Conservation (phyloP, 2,888 invertebrate genomes). For the Anodontia alba region DNA sequence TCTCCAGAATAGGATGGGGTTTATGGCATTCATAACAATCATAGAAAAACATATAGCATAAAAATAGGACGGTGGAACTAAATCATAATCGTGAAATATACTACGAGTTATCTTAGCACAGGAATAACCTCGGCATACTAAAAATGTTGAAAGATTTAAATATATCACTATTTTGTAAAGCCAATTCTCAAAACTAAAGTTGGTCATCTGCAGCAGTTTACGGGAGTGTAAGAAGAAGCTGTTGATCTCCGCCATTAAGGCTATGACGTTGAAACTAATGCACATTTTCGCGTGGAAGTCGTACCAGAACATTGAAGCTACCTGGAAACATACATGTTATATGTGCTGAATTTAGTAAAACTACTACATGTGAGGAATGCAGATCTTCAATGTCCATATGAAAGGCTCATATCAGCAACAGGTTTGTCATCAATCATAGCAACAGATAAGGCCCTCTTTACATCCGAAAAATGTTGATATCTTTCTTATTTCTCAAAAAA, state of each 20-base stretch:
- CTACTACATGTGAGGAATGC: no score
- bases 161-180: conserved; percentile 75
- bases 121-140: conserved; percentile 76
- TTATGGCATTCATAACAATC: conserved; percentile 79
- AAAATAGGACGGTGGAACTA: conserved; percentile 74
- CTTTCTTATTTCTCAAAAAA: no score
- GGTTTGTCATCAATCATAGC: no score
- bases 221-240: conserved; percentile 83
- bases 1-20: conserved; percentile 82
- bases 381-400: no score
- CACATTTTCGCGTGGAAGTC: conserved; percentile 77
- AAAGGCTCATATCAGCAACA: no score
- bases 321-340: conserved; percentile 65
- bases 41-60: conserved; percentile 70
- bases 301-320: conserved; percentile 81
- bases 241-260: conserved; percentile 83
- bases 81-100: conserved; percentile 68
- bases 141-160: conserved; percentile 81
- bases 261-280: conserved; percentile 82
- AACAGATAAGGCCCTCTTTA: no score
- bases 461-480: no score
- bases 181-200: conserved; percentile 70
- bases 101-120: conserved; percentile 72
- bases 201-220: conserved; percentile 83
- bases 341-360: no score